Percentiles rank a stretch among this genome's conserved stretches.
phyloP scores from a whole-genome alignment of 2,797 vertebrate genomes.

The Anguilla marmorata region DNA sequence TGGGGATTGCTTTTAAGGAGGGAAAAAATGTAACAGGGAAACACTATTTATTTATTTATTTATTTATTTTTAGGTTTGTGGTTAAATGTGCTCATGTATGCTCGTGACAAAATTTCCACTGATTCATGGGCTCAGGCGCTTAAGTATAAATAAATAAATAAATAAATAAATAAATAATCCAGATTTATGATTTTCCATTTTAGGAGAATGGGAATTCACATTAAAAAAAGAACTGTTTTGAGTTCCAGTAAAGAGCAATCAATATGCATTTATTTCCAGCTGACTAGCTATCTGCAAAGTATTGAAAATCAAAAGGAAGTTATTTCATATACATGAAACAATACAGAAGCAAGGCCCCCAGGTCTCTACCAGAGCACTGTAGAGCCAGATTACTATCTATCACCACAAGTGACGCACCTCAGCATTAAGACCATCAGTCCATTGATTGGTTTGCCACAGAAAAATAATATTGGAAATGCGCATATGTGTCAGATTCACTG shows the following conservation, averaged over 20 bases:
- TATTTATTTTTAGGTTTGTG: background rate
- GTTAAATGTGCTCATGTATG: slow-evolving; percentile 42
- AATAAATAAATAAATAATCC: background rate
- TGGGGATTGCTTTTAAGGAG: slow-evolving; percentile 30
- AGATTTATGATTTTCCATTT: background rate
- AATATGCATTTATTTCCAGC: background rate
- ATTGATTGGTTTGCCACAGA: background rate
- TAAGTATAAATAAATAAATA: background rate
- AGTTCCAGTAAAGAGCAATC: background rate
- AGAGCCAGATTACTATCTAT: background rate
- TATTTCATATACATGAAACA: background rate
- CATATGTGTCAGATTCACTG: background rate
- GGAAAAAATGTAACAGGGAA: background rate
- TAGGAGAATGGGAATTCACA: background rate
- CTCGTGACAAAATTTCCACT: slow-evolving; percentile 40
- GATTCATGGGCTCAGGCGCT: slow-evolving; percentile 35
- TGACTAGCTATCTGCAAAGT: background rate
- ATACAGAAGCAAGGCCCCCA: background rate
- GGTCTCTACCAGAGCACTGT: too few relatives aligned
- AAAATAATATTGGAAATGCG: background rate
- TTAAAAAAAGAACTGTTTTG: background rate
- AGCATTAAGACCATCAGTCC: background rate
- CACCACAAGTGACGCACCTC: background rate
- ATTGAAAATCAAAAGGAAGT: background rate
- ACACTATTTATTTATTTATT: slow-evolving; percentile 33